Evolutionary conservation across 2,797 vertebrate genomes (phyloP).

Genomic region (Serranus cabrilla): DNA sequence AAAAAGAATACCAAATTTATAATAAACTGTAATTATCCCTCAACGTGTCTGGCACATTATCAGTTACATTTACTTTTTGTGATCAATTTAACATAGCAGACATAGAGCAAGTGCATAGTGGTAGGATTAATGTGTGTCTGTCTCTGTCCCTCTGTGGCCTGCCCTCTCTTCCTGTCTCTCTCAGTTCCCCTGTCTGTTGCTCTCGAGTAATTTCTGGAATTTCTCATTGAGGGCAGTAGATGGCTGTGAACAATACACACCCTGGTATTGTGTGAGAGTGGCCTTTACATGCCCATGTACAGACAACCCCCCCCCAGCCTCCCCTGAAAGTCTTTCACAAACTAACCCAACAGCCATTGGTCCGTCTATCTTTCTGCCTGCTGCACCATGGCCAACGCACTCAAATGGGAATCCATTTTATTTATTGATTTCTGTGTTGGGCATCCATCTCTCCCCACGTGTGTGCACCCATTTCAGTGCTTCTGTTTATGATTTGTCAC

Average conservation of each 20-base stretch:
- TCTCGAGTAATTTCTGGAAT: conserved; percentile 62
- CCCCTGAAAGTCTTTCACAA: background rate
- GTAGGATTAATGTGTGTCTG: background rate
- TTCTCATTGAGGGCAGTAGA: conserved; percentile 51
- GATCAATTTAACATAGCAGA: background rate
- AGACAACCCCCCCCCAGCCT: conserved; percentile 5
- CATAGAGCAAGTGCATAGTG: background rate
- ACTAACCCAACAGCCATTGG: conserved; percentile 24
- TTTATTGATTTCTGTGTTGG: conserved; percentile 59
- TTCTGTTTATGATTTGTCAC: conserved; percentile 56
- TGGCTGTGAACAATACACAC: conserved; percentile 53
- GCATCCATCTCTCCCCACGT: conserved; percentile 33
- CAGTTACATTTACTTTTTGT: background rate
- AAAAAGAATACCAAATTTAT: background rate
- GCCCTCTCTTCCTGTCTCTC: conserved; percentile 32
- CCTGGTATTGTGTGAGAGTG: conserved; percentile 42
- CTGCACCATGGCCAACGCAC: conserved; percentile 34
- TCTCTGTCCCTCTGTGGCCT: background rate
- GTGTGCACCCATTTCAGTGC: conserved; percentile 26
- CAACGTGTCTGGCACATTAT: background rate
- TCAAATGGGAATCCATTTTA: conserved; percentile 62
- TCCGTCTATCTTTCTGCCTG: conserved; percentile 34
- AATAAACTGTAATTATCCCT: background rate
- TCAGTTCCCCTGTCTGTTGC: conserved; percentile 44
- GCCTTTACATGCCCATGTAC: conserved; percentile 30